These are phyloP conservation scores for Chauna torquata DNA, from an alignment of 2,113 vertebrate genomes.

Conservation along the genomic window DNA sequence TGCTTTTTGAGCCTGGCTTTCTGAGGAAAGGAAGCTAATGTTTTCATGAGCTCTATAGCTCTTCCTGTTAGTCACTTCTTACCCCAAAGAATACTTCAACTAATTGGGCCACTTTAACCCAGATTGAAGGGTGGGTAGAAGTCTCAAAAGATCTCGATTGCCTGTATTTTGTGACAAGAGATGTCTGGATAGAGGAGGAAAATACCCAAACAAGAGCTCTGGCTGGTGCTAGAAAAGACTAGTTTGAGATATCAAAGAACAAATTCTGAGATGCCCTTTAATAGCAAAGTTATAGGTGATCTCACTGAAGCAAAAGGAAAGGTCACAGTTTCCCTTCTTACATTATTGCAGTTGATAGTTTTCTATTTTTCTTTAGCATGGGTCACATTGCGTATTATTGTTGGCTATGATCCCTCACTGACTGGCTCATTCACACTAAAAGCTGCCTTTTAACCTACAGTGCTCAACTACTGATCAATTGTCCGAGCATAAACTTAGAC, in stretches of 20 bases:
- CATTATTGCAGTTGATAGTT: neutral
- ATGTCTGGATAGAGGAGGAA: neutral
- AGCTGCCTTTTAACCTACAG: constrained; percentile 20
- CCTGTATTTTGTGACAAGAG: neutral
- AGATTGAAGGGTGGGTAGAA: neutral
- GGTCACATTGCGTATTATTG: neutral
- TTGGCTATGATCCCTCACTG: neutral
- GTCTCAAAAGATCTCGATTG: neutral
- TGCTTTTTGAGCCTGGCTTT: neutral
- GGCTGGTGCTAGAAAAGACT: neutral
- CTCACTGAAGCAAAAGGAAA: neutral
- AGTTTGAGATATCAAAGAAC: neutral
- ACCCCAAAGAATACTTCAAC: neutral
- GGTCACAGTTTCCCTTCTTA: neutral
- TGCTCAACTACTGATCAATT: constrained; percentile 3
- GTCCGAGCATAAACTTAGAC: constrained; percentile 1
- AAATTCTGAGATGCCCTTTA: neutral
- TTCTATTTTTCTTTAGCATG: constrained; percentile 28
- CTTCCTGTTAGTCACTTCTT: neutral
- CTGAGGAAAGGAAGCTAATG: neutral
- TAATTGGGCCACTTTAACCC: neutral
- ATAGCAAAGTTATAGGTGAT: neutral
- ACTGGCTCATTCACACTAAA: neutral
- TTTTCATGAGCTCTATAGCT: neutral
- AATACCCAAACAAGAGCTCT: neutral